These are phyloP conservation scores for Chelmon rostratus DNA, from an alignment of 2,797 vertebrate genomes.

Conservation along the genomic window DNA sequence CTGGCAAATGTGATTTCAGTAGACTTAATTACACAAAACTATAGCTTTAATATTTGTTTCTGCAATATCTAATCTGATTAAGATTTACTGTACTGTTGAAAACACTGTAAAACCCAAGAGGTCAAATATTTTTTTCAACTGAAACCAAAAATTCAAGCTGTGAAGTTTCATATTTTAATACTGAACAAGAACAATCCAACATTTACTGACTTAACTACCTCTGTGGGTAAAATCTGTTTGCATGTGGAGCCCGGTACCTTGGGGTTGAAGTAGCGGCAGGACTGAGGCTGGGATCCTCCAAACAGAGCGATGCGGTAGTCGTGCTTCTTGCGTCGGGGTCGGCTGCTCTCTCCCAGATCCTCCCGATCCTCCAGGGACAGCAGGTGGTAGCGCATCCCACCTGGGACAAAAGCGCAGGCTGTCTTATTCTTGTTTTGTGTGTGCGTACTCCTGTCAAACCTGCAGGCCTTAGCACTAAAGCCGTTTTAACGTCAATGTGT, in stretches of 20 bases:
- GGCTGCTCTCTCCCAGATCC: constrained; percentile 95
- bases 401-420: constrained; percentile 74
- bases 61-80: not conserved
- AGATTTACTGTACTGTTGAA: not conserved
- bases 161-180: not conserved
- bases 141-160: not conserved
- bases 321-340: constrained; percentile 95
- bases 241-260: constrained; percentile 85
- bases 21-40: not conserved
- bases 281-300: constrained; percentile 97
- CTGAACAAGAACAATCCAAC: not conserved
- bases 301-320: constrained; percentile 97
- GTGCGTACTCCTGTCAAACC: not conserved
- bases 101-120: not conserved
- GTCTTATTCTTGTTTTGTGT: not conserved
- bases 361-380: constrained; percentile 96
- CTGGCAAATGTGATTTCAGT: not conserved
- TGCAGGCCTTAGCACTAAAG: not conserved
- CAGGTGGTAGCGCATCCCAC: constrained; percentile 97
- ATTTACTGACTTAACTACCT: not conserved
- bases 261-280: constrained; percentile 98
- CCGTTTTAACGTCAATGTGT: not conserved
- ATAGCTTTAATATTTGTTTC: not conserved
- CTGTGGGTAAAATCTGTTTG: not conserved
- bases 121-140: not conserved